Base-by-base conservation (phyloP, 2,113 vertebrate genomes). In the Alectura lathami region DNA sequence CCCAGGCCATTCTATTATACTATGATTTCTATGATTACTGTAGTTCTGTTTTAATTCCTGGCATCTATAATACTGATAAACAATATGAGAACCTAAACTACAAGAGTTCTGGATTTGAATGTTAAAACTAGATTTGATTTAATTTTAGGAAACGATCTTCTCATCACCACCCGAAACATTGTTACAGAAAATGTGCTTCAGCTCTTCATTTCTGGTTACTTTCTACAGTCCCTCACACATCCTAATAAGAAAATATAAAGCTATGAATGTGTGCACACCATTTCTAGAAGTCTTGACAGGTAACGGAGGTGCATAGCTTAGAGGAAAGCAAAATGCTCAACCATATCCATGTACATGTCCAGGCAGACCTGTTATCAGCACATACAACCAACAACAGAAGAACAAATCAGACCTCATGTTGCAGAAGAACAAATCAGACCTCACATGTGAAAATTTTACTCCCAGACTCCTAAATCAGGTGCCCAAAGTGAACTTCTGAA, bases 181-280 rank as follows among this genome's bases (percentile, higher is more conserved):
- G 2, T 29, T 23, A 26, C 4, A 36, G 11, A 36, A 47, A 60
- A 12, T 45, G 21, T 32, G 1, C 2, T 51, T 54, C 3, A 24
- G 17, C 42, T 50, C 2, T 54, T 67, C 29, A 29, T 34, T 30
- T 24, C 5, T 53, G 9, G 4, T 63, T 36, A n/a, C 59, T 72
- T 67, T 50, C 21, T 15, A 34, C 9, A 22, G 12, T 18, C 29
- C 38, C 9, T 48, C 26, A 38, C 29, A 11, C 6, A 59, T 16
- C 3, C 2, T 22, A 51, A 2, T 16, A 56, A 17, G 26, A 32
- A 32, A 22, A 27, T 20, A 17, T 5, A 47, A 2, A n/a, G 1
- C 4, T 40, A 15, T 3, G 5, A 3, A 21, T 50, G 7, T 50
- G 8, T 9, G 6, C 21, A 62, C 1, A 48, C 2, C 5, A 6